phyloP scores from a whole-genome alignment of 2,888 invertebrate species.

The Stictocephala bisonia region DNA sequence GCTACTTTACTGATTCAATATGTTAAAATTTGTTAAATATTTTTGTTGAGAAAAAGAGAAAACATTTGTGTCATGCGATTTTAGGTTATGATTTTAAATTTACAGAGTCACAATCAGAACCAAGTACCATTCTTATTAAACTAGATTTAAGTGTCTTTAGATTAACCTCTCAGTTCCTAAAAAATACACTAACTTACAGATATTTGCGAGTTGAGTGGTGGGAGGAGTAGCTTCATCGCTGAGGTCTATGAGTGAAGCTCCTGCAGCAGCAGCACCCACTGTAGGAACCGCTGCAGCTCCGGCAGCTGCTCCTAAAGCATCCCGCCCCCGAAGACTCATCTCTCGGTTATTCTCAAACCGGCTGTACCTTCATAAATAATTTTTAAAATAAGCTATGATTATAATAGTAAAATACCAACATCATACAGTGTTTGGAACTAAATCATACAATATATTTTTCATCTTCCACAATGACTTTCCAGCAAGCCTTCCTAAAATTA shows the following conservation, averaged over 20 bases:
- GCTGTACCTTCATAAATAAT: constrained; percentile 74
- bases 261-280: constrained; percentile 64
- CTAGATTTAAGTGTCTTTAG: not conserved
- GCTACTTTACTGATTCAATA: too few relatives aligned
- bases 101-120: not conserved
- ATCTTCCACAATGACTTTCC: too few relatives aligned
- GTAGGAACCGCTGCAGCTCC: constrained; percentile 61
- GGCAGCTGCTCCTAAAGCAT: constrained; percentile 63
- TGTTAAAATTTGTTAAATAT: too few relatives aligned
- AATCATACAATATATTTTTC: too few relatives aligned
- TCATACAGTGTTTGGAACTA: too few relatives aligned
- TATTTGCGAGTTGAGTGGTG: constrained; percentile 18
- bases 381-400: too few relatives aligned
- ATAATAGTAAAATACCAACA: too few relatives aligned
- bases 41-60: too few relatives aligned
- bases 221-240: constrained; percentile 70
- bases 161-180: not conserved
- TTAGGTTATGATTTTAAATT: too few relatives aligned
- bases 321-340: constrained; percentile 43
- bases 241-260: constrained; percentile 82
- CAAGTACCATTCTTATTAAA: not conserved
- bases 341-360: constrained; percentile 85
- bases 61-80: too few relatives aligned
- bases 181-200: constrained; percentile 32
- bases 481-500: too few relatives aligned